Base-by-base conservation (phyloP, 2,797 vertebrate species). In the Enteromius viviparus region DNA sequence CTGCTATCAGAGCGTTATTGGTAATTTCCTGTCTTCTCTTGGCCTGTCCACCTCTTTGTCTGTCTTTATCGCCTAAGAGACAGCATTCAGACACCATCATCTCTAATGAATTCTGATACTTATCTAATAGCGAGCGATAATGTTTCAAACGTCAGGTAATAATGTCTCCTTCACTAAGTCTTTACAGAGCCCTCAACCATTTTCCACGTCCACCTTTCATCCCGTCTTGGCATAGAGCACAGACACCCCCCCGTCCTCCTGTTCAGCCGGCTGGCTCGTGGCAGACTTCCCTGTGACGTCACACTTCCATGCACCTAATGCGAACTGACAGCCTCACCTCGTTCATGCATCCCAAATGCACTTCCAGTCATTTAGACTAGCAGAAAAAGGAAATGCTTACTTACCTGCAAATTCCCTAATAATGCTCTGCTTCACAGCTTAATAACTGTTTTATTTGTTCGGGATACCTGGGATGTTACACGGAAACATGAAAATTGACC, bases 121-220 rank as follows among this genome's bases (percentile, higher is more conserved):
- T 84, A 85, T 88, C 91, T 94, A 94, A 95, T 94, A 91, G 90
- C 87, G 84, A 90, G 90, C 89, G 91, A 94, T 92, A 89, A 93
- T 90, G 91, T 93, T 94, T 92, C 89, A 85, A 90, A 89, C 90
- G 87, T 88, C 83, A 86, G 84, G 88, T 92, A 91, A 92, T 89
- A 90, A 89, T 55, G 85, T 92, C 90, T 91, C 85, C 60, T 90
- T 92, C 88, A 80, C 88, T 87, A 91, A 90, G 88, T 83, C 88
- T 80, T 93, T 91, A 92, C 92, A 70, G 88, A 89, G 85, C 85
- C 42, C 42, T 86, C 72, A 69, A 70, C 84, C 82, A 68, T 37
- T 58, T 40, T 80, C 49, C 62, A 7, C 3, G 1, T 76, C 68
- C 60, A 53, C 65, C 34, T 76, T 76, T 83, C 69, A 76, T 78